Conservation (phyloP, 2,113 vertebrate genomes). For the Nettapus auritus region DNA sequence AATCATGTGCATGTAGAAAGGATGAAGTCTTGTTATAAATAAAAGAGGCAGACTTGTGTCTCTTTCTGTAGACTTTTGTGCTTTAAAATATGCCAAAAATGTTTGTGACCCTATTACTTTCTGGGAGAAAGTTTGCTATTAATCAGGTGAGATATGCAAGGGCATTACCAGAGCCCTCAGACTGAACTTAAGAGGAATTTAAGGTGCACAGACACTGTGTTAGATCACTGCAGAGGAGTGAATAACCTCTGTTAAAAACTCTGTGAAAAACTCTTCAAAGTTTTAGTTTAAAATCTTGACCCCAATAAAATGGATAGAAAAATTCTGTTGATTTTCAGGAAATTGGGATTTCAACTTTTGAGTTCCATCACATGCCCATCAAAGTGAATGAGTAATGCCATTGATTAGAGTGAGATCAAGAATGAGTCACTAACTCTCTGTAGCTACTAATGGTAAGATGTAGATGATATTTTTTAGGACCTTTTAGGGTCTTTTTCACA, state of each 20-base stretch:
- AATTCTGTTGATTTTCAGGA: neutral
- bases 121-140: neutral
- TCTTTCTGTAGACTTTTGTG: neutral
- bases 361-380: neutral
- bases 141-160: neutral
- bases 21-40: neutral
- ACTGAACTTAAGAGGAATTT: neutral
- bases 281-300: neutral
- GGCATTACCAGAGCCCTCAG: neutral
- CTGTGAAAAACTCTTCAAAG: no score
- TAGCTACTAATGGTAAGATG: constrained; percentile 1
- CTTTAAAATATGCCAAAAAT: neutral
- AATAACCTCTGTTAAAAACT: neutral
- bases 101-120: neutral
- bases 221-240: neutral
- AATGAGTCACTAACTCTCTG: neutral
- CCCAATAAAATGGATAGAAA: neutral
- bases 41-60: neutral
- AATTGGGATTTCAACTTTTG: neutral
- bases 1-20: neutral
- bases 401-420: neutral
- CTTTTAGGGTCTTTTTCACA: neutral
- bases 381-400: constrained; percentile 15
- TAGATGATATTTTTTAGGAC: neutral
- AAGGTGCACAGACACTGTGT: neutral